Evolutionary conservation across 2,888 invertebrate genomes (phyloP), one percentile per base, ranked within the genome.

Genomic region (Drosophila paramelanica): DNA sequence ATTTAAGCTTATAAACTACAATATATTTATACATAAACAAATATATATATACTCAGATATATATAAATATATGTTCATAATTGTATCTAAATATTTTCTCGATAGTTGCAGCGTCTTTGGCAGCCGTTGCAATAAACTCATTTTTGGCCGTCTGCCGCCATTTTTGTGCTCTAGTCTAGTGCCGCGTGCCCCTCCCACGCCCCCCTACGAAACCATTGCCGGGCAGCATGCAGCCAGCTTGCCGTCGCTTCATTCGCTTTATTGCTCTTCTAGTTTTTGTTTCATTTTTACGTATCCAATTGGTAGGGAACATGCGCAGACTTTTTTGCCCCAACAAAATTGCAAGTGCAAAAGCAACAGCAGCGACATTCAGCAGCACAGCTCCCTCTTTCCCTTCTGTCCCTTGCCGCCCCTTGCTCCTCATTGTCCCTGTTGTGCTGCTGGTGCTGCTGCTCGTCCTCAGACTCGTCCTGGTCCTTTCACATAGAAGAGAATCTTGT

Each of bases 301-400:
- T 72, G 70, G 80, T 80, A 81, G 77, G 74, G 90, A 84, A 83
- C 90, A 89, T 89, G 89, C 89, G 89, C 89, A 90, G 72, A 82
- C 76, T 86, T 85, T 86, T 90, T 82, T 74, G 55, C 73, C 50
- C 67, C 71, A 75, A 60, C 81, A 67, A 76, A 75, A 84, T 69
- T 80, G 84, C 84, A 77, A 72, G 42, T 53, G 69, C 53, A 77
- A 65, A 69, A 66, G 69, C 73, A 64, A 45, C 64, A 52, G 53
- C 53, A 20, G 43, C 47, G 36, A 50, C 52, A 46, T 56, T 52
- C 73, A 36, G n/a, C 14, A 39, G 41, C 53, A n/a, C 25, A 38
- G 50, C 61, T 52, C 42, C 56, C 56, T 67, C 20, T 42, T 42
- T 47, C 66, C 46, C 39, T 57, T 13, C 2, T 7, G 36, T 25